Percentiles rank a stretch among this genome's conserved stretches.
Conservation (phyloP, 2,797 vertebrate genomes). For the Cossypha heuglini region DNA sequence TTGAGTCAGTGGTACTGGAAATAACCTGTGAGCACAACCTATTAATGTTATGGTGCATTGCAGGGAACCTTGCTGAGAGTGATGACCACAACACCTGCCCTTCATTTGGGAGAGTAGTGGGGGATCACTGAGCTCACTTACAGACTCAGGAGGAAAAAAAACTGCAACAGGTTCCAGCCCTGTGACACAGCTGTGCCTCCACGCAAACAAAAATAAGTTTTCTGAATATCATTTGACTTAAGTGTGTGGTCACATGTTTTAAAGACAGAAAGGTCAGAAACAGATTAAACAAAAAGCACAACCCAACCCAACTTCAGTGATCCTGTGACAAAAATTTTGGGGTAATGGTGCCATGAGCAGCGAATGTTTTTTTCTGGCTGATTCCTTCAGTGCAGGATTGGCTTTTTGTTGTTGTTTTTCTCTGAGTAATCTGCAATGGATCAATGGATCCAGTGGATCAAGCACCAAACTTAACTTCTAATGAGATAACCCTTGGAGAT, state of each 20-base stretch:
- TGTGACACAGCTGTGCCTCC: not conserved
- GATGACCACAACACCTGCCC: not conserved
- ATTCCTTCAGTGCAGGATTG: not conserved
- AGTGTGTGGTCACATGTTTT: not conserved
- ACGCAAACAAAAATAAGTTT: not conserved
- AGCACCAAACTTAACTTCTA: not conserved
- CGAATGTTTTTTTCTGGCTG: not conserved
- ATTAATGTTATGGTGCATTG: not conserved
- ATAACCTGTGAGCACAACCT: not conserved
- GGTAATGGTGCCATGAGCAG: not conserved
- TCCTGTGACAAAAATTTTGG: not conserved
- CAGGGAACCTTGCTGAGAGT: not conserved
- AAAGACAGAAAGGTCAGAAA: not conserved
- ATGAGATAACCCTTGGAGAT: not conserved
- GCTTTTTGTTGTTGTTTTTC: rapidly evolving
- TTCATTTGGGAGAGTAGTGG: not conserved
- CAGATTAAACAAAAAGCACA: not conserved
- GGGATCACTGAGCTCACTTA: not conserved
- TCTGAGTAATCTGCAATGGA: not conserved
- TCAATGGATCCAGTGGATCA: not conserved
- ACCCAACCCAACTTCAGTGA: not conserved
- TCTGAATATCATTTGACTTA: not conserved
- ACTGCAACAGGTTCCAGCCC: not conserved
- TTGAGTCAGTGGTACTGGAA: not conserved
- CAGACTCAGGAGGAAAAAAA: not conserved